Conservation (phyloP, 2,797 vertebrate genomes). For the Ammospiza maritima region DNA sequence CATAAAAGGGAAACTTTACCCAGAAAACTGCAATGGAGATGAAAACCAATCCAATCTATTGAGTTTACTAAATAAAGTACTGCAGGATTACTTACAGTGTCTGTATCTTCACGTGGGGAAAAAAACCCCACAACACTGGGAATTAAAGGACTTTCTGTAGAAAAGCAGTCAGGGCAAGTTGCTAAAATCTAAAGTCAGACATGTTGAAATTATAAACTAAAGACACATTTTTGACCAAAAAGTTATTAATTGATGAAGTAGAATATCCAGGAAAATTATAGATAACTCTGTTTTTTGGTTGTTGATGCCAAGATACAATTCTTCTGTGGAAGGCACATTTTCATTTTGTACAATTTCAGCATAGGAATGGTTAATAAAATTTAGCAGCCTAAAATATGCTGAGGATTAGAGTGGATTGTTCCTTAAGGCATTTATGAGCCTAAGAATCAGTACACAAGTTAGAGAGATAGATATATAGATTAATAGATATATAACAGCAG, state of each 20-base stretch:
- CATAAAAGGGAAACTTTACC: neutral
- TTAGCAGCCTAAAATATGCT: neutral
- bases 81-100: neutral
- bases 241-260: neutral
- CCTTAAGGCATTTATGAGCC: neutral
- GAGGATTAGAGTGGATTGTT: neutral
- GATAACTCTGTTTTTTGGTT: neutral
- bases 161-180: neutral
- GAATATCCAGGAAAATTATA: neutral
- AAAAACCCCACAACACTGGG: neutral
- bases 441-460: neutral
- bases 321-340: neutral
- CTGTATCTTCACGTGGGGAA: fast-evolving
- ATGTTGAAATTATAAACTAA: neutral
- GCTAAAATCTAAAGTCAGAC: neutral
- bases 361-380: neutral
- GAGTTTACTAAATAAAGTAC: neutral
- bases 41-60: neutral
- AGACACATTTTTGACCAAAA: neutral
- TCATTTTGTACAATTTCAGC: neutral
- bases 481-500: neutral
- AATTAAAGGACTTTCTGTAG: neutral
- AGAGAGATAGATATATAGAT: too few species aligned
- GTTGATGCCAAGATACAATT: neutral
- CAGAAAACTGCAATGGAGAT: neutral